Percentiles rank a stretch among this genome's conserved stretches.
phyloP scores from a whole-genome alignment of 2,888 invertebrate genomes.

The Gymnosoma rotundatum region DNA sequence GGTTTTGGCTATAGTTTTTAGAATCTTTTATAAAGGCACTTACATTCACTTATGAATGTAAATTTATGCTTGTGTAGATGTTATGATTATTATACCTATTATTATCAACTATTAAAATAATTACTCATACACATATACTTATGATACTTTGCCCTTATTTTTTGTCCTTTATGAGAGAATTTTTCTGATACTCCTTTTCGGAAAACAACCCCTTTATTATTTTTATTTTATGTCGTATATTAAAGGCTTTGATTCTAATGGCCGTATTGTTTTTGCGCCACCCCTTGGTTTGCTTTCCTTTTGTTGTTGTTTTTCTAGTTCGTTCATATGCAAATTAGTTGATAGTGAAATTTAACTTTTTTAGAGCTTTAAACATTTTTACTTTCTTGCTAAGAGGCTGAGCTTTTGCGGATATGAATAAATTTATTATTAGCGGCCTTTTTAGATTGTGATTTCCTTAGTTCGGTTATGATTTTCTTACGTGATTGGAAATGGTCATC shows the following conservation, averaged over 20 bases:
- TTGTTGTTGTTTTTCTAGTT: conserved; percentile 14
- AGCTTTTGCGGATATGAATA: no score
- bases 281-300: conserved; percentile 45
- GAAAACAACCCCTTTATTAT: conserved; percentile 69
- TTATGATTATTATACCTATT: conserved; percentile 65
- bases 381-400: neutral
- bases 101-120: conserved; percentile 71
- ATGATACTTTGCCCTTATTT: conserved; percentile 10
- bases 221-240: conserved; percentile 26
- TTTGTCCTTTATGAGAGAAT: conserved; percentile 7
- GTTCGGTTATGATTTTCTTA: no score
- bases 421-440: no score
- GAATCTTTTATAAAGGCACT: neutral
- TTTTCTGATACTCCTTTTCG: conserved; percentile 28
- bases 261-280: conserved; percentile 65
- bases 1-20: conserved; percentile 54
- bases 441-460: no score
- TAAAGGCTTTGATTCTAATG: conserved; percentile 71
- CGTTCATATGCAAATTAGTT: conserved; percentile 68
- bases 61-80: conserved; percentile 42
- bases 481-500: no score
- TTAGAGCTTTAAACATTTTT: neutral
- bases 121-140: conserved; percentile 54
- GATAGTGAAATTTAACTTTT: conserved; percentile 60
- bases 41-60: neutral